These are phyloP conservation scores for Lathamus discolor DNA, from an alignment of 2,113 vertebrate species.

Conservation along the genomic window DNA sequence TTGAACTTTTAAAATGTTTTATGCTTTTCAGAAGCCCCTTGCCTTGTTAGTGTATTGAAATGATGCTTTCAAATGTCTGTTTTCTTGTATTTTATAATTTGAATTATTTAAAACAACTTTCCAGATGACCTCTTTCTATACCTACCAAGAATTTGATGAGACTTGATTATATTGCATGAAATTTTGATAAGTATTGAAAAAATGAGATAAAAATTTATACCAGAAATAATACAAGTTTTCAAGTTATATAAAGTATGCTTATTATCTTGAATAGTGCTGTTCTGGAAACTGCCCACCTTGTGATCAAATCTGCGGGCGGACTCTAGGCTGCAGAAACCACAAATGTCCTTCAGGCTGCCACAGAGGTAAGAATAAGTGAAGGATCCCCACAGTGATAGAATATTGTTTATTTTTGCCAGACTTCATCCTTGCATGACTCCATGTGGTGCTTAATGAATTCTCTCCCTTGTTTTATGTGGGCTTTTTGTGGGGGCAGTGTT, in stretches of 20 bases:
- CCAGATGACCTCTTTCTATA: background rate
- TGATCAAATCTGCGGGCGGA: slow-evolving; percentile 89
- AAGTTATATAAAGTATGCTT: background rate
- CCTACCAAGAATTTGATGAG: background rate
- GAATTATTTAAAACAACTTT: background rate
- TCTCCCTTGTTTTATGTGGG: background rate
- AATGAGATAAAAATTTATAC: background rate
- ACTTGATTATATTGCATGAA: background rate
- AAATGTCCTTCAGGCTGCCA: slow-evolving; percentile 95
- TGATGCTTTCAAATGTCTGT: background rate
- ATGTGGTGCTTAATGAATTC: background rate
- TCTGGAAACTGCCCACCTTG: slow-evolving; percentile 93
- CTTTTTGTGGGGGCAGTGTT: background rate
- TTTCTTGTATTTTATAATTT: background rate
- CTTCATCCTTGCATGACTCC: background rate
- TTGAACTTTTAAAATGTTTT: background rate
- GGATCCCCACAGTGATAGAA: background rate
- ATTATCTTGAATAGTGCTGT: slow-evolving; percentile 81
- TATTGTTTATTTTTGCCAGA: background rate
- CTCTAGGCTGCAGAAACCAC: slow-evolving; percentile 93
- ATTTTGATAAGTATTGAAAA: background rate
- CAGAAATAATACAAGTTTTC: background rate
- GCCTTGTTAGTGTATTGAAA: background rate
- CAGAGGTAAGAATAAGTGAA: slow-evolving; percentile 81
- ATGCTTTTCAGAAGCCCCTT: background rate